Conservation (phyloP, 2,113 vertebrate species). For the Protobothrops mucrosquamatus region DNA sequence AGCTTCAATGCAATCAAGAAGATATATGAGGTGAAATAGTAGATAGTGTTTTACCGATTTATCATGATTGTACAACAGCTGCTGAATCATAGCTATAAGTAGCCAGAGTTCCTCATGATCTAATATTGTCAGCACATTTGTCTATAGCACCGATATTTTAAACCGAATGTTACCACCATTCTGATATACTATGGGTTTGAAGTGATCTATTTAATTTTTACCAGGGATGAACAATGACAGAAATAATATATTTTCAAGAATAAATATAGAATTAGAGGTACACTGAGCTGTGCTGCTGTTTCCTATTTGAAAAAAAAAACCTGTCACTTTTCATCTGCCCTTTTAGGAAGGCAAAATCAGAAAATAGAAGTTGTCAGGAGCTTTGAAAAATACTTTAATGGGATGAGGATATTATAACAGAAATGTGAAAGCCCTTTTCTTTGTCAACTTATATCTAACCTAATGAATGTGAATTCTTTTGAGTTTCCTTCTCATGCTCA, state of each 20-base stretch:
- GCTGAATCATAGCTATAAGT: constrained; percentile 45
- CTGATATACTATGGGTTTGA: not conserved
- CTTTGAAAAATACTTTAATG: not conserved
- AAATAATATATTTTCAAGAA: not conserved
- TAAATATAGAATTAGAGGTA: not conserved
- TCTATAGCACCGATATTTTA: not conserved
- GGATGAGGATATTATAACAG: not conserved
- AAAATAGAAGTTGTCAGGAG: not conserved
- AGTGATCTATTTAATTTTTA: not conserved
- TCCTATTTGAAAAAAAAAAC: not conserved
- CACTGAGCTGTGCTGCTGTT: not conserved
- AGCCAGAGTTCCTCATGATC: not conserved
- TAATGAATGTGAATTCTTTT: not conserved
- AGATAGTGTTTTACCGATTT: constrained; percentile 44
- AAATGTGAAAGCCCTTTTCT: not conserved
- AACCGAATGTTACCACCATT: not conserved
- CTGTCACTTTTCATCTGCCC: not conserved
- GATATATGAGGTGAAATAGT: constrained; percentile 44
- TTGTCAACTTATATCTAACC: not conserved
- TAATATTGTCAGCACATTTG: not conserved
- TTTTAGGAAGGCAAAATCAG: not conserved
- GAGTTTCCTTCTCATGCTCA: not conserved
- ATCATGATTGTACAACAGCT: constrained; percentile 51
- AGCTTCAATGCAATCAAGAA: constrained; percentile 50
- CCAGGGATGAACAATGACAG: not conserved